Evolutionary conservation across 1,140 invertebrate species (phyloP).

Genomic region (Drosophila oshimai): DNA sequence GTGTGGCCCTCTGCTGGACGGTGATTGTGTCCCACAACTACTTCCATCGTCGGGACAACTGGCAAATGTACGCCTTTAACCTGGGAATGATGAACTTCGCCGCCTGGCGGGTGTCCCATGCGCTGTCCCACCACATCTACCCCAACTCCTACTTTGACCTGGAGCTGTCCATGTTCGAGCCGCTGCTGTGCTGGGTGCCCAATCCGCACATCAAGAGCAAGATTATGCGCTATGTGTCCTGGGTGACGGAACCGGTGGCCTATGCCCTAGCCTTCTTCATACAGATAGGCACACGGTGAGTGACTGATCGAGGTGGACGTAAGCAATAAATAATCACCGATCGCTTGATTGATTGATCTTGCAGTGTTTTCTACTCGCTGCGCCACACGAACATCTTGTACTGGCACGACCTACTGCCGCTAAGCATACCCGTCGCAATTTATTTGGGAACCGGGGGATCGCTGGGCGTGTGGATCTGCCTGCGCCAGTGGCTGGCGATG

Average conservation of each 20-base stretch:
- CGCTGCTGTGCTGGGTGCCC: constrained; percentile 88
- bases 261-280: constrained; percentile 83
- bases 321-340: constrained; percentile 13
- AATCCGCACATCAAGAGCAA: constrained; percentile 83
- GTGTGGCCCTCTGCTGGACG: constrained; percentile 85
- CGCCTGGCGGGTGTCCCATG: constrained; percentile 90
- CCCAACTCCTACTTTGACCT: constrained; percentile 91
- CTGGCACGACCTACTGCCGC: constrained; percentile 83
- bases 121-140: constrained; percentile 91
- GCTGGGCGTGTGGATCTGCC: constrained; percentile 51
- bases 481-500: constrained; percentile 86
- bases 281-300: constrained; percentile 71
- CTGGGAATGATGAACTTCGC: constrained; percentile 86
- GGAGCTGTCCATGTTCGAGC: constrained; percentile 89
- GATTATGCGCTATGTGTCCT: constrained; percentile 82
- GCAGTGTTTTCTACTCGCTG: constrained; percentile 70
- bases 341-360: constrained; percentile 20
- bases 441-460: constrained; percentile 72
- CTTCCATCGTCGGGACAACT: constrained; percentile 90
- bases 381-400: constrained; percentile 72
- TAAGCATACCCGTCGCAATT: constrained; percentile 84
- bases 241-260: constrained; percentile 84
- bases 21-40: constrained; percentile 90
- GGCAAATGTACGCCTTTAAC: constrained; percentile 92
- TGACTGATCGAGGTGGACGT: constrained; percentile 8